Evolutionary conservation across 2,113 vertebrate species (phyloP).

Genomic region (Pachycephala philippinensis): DNA sequence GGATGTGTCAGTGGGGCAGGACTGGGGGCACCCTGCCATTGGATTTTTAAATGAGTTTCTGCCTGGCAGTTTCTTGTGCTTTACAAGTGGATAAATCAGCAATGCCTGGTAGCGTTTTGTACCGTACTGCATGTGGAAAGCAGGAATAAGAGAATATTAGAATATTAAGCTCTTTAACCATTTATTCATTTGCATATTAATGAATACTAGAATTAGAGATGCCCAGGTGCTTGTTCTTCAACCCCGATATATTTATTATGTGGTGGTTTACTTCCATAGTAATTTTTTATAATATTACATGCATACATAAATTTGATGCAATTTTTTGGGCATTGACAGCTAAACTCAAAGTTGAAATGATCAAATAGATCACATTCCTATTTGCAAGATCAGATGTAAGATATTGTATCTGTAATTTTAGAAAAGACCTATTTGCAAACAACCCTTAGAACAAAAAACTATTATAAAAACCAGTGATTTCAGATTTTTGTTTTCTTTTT

Average conservation of each 20-base stretch:
- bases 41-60: neutral
- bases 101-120: neutral
- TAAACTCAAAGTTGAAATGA: neutral
- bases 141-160: neutral
- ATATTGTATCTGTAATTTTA: neutral
- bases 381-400: neutral
- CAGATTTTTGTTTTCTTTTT: neutral
- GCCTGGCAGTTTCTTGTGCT: neutral
- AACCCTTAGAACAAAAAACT: neutral
- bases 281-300: neutral
- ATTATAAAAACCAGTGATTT: neutral
- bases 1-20: neutral
- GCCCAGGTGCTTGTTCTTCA: neutral
- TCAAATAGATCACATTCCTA: neutral
- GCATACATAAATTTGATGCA: neutral
- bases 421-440: neutral
- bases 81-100: neutral
- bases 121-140: neutral
- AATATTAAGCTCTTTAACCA: neutral
- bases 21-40: fast-evolving
- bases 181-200: neutral
- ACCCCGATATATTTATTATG: neutral
- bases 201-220: neutral
- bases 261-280: neutral
- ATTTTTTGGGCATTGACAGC: neutral